Evolutionary conservation across 92 coral and sea anemone species (phyloP).

Genomic region (Zoanthus sansibaricus): DNA sequence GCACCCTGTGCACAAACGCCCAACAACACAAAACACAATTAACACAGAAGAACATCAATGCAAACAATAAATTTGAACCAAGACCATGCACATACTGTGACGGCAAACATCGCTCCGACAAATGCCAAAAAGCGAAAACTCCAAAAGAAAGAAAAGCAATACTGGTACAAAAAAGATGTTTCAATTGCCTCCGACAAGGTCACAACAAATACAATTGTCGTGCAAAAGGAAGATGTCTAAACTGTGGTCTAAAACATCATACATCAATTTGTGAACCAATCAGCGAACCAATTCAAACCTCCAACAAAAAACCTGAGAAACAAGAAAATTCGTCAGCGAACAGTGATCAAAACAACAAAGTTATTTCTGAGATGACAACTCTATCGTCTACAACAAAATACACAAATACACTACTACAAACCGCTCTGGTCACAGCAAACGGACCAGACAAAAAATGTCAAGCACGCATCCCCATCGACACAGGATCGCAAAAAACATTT

Average conservation of each 20-base stretch:
- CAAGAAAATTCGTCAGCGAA: slow-evolving; percentile 31
- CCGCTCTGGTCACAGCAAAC: slow-evolving; percentile 59
- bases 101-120: too few relatives aligned
- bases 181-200: too few relatives aligned
- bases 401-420: slow-evolving; percentile 53
- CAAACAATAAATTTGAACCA: too few relatives aligned
- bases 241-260: neutral
- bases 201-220: too few relatives aligned
- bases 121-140: too few relatives aligned
- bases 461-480: slow-evolving; percentile 67
- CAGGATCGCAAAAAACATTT: slow-evolving; percentile 72
- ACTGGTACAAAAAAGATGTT: too few relatives aligned
- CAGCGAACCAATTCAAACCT: slow-evolving; percentile 22
- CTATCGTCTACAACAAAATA: slow-evolving; percentile 23
- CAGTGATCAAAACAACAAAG: slow-evolving; percentile 21
- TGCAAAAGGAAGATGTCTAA: too few relatives aligned
- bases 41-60: too few relatives aligned
- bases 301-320: slow-evolving; percentile 45
- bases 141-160: too few relatives aligned
- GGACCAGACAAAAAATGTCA: slow-evolving; percentile 54
- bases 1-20: slow-evolving; percentile 26
- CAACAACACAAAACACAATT: slow-evolving; percentile 7
- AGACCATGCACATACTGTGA: too few relatives aligned
- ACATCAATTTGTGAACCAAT: slow-evolving; percentile 63
- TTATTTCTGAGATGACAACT: neutral